Base-by-base conservation (phyloP, 2,797 vertebrate genomes). In the Lacerta bilineata region DNA sequence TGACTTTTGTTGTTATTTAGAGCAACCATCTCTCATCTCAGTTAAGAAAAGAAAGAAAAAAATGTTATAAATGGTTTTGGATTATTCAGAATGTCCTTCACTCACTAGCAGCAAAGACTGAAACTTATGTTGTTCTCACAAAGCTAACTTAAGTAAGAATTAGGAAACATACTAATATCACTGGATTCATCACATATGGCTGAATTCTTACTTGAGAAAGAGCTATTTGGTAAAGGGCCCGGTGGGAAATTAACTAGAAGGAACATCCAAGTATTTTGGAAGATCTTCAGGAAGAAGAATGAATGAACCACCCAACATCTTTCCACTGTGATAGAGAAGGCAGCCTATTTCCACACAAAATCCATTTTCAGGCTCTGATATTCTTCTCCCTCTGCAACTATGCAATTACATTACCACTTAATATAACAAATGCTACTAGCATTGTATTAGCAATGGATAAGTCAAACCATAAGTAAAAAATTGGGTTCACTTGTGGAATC, bases 401-500 rank as follows among this genome's bases (percentile, higher is more conserved):
- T 83, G 71, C 82, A 91, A 91, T 89, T 91, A 88, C 68, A 85
- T 81, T 92, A 82, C 78, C 89, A 83, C 75, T 93, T 85, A 90
- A 69, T 89, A 81, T 88, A 91, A 78, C 61, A 90, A 90, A 43
- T 59, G 10, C 87, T 92, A 83, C 85, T 68, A 89, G 88, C 91
- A 94, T 91, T 89, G 10, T 80, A 86, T 91, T 92, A 89, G 90
- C 88, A 93, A 93, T 87, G 89, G 74, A 55, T 91, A 86, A 92
- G 82, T 93, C 86, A 88, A 90, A 66, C 66, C 74, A 89, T 93
- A 87, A 93, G 87, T 90, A 93, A 90, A 64, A 85, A 82, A 89
- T 74, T 83, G 90, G 20, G 76, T 92, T 91, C 88, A 91, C 90
- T 55, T 90, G 86, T 91, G 88, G 83, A 90, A 77, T 93, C 94